Evolutionary conservation across 2,797 vertebrate genomes (phyloP).

Genomic region (Hydrophis major): DNA sequence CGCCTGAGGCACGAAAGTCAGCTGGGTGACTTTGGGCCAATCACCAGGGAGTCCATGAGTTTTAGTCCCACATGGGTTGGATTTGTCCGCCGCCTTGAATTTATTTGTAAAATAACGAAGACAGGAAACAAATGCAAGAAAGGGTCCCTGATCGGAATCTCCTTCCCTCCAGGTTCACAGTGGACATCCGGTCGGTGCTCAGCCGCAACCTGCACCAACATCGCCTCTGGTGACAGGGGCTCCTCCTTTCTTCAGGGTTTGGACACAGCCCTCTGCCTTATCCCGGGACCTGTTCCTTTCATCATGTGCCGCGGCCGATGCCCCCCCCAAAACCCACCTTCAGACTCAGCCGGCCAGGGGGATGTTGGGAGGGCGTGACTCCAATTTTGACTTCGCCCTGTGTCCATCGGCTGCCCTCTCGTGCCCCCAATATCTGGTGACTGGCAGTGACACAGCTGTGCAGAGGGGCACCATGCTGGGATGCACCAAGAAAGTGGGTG

Average conservation of each 20-base stretch:
- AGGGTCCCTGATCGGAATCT: too few relatives aligned
- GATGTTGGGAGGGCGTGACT: neutral
- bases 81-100: neutral
- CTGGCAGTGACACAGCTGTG: neutral
- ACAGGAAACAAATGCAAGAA: too few relatives aligned
- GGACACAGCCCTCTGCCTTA: slow-evolving; percentile 43
- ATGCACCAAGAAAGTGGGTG: slow-evolving; percentile 36
- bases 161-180: slow-evolving; percentile 81
- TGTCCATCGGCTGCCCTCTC: neutral
- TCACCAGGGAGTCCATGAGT: too few relatives aligned
- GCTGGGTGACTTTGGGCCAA: too few relatives aligned
- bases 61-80: too few relatives aligned
- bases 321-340: neutral
- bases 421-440: neutral
- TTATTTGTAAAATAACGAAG: neutral
- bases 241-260: slow-evolving; percentile 46
- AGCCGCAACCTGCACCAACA: slow-evolving; percentile 95
- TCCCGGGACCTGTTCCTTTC: too few relatives aligned
- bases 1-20: too few relatives aligned
- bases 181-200: slow-evolving; percentile 90
- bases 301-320: too few relatives aligned
- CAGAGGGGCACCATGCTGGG: neutral
- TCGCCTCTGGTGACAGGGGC: slow-evolving; percentile 87
- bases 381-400: too few relatives aligned
- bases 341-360: slow-evolving; percentile 17